Evolutionary conservation across 1,140 invertebrate genomes (phyloP).

Genomic region (Drosophila athabasca): DNA sequence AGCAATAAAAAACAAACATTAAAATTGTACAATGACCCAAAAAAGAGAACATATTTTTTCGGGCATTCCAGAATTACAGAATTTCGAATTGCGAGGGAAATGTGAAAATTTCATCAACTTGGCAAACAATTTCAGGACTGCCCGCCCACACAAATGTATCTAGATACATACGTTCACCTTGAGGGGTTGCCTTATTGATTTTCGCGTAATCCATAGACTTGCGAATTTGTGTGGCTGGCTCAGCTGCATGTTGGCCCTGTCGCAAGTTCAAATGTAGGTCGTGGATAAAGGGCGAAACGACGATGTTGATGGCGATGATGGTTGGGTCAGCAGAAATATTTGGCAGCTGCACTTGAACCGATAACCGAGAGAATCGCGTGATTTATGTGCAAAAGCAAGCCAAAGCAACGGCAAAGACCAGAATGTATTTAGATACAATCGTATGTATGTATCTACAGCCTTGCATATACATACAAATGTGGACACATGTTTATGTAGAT

Average conservation of each 20-base stretch:
- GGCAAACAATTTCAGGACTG: constrained; percentile 13
- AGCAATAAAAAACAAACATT: neutral
- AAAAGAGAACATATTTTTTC: neutral
- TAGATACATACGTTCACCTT: constrained; percentile 56
- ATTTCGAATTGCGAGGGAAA: neutral
- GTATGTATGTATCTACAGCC: constrained; percentile 4
- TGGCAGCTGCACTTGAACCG: constrained; percentile 62
- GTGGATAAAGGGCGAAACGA: constrained; percentile 23
- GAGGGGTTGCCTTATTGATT: constrained; percentile 56
- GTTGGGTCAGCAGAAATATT: constrained; percentile 61
- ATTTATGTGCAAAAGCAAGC: constrained; percentile 62
- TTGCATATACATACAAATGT: constrained; percentile 7
- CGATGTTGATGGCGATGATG: no score
- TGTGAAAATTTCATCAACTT: constrained; percentile 20
- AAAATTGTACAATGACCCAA: constrained; percentile 5
- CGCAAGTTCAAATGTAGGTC: constrained; percentile 79
- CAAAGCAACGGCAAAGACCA: constrained; percentile 32
- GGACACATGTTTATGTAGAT: constrained; percentile 14
- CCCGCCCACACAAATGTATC: constrained; percentile 11
- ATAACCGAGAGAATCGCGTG: constrained; percentile 54
- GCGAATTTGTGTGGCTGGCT: constrained; percentile 2
- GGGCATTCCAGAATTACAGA: neutral
- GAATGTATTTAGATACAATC: constrained; percentile 31
- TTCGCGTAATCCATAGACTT: constrained; percentile 21
- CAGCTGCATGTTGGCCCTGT: constrained; percentile 49